Evolutionary conservation across 1,140 invertebrate genomes (phyloP).

Genomic region (Brachionus asplanchnoidis): DNA sequence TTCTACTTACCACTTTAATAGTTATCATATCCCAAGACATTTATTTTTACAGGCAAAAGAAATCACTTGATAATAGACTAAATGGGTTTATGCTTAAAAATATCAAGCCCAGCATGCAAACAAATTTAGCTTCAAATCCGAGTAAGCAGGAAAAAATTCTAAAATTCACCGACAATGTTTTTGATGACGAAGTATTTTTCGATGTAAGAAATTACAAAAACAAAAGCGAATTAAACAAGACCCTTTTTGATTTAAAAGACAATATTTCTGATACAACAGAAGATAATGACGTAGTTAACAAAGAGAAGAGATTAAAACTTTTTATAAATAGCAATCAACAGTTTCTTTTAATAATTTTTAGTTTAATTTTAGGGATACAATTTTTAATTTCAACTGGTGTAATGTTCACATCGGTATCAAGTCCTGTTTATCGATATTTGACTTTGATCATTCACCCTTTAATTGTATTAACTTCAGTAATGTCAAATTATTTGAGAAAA

Average conservation of each 20-base stretch:
- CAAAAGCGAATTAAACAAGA: not conserved
- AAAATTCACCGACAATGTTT: conserved; percentile 18
- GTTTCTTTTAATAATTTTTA: not conserved
- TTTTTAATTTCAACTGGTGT: not conserved
- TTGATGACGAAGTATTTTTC: conserved; percentile 18
- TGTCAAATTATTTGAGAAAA: not conserved
- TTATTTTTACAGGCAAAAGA: not conserved
- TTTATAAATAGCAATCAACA: not conserved
- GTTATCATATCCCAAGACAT: conserved; percentile 6
- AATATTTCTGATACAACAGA: not conserved
- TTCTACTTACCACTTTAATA: not conserved
- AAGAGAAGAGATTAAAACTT: not conserved
- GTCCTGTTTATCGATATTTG: not conserved
- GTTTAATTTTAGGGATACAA: not conserved
- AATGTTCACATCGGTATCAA: not conserved
- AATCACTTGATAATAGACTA: not conserved
- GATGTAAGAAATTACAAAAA: conserved; percentile 6
- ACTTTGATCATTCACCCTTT: not conserved
- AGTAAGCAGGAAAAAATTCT: not conserved
- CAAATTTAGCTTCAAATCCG: not conserved
- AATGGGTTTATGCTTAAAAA: not conserved
- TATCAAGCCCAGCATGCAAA: not conserved
- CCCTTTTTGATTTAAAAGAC: not conserved
- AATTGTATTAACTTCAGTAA: not conserved
- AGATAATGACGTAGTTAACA: not conserved